Percentiles rank a stretch among this genome's conserved stretches.
Conservation (phyloP, 2,113 vertebrate genomes). For the Zosterops lateralis region DNA sequence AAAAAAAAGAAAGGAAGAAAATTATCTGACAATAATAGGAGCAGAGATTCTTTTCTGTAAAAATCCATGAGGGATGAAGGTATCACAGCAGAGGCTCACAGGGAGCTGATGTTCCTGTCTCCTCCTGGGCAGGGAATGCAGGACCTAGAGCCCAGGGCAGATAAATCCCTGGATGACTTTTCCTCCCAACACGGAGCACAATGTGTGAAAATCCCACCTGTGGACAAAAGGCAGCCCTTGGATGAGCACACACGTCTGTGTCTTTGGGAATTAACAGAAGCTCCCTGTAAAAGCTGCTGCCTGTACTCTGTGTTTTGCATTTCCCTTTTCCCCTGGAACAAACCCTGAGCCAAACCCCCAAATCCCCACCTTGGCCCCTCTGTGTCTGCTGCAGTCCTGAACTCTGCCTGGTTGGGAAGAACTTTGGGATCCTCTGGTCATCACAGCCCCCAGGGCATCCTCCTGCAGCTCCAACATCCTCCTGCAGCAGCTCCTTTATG, state of each 20-base stretch:
- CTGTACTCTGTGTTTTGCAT: fast-evolving
- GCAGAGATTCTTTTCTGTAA: not conserved
- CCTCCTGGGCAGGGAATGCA: not conserved
- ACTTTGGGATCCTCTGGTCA: fast-evolving
- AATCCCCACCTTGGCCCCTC: fast-evolving
- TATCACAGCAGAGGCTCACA: not conserved
- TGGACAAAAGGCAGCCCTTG: not conserved
- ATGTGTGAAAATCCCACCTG: no score
- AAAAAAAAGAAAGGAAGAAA: not conserved
- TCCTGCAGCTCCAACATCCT: not conserved
- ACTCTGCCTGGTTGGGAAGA: not conserved
- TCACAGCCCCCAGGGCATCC: no score
- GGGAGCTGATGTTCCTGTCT: not conserved
- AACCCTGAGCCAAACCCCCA: not conserved
- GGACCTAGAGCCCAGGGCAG: not conserved
- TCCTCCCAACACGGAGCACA: not conserved
- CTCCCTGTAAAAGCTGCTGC: not conserved
- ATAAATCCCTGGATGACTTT: not conserved
- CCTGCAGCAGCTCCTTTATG: fast-evolving
- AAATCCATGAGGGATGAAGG: not conserved
- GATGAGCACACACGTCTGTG: not conserved
- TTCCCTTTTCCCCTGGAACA: not conserved
- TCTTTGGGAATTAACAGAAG: not conserved
- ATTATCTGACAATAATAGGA: not conserved
- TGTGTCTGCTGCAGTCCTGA: not conserved